Evolutionary conservation across 2,888 invertebrate species (phyloP).

Genomic region (Hermaeophaga mercurialis): DNA sequence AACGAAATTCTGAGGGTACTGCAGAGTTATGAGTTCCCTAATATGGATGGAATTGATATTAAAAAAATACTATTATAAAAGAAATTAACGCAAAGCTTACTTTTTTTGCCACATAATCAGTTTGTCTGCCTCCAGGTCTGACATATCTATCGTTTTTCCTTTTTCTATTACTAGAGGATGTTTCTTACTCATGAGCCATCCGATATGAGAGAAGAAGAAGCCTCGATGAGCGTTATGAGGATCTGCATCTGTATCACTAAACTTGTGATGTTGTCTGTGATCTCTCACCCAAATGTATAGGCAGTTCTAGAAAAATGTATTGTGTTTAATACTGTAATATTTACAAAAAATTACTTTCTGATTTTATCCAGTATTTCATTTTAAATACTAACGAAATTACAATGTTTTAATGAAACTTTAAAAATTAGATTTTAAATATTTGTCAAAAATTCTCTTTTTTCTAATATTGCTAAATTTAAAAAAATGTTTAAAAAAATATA

Average conservation of each 20-base stretch:
- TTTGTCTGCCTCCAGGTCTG: conserved; percentile 74
- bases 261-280: conserved; percentile 82
- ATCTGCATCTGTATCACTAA: conserved; percentile 74
- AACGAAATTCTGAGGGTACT: no score
- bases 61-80: no score
- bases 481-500: no score
- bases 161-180: conserved; percentile 76
- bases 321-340: neutral
- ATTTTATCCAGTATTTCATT: no score
- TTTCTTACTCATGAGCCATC: conserved; percentile 81
- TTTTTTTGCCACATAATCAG: conserved; percentile 77
- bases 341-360: neutral
- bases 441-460: no score
- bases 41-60: no score
- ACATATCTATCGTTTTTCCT: conserved; percentile 71
- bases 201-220: conserved; percentile 87
- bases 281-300: conserved; percentile 70
- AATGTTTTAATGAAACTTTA: no score
- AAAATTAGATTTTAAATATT: no score
- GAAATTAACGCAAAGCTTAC: no score
- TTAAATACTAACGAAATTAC: no score
- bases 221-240: conserved; percentile 81
- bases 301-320: conserved; percentile 25
- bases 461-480: no score
- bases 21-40: no score